phyloP scores from a whole-genome alignment of 2,797 vertebrate species.

The Hippocampus kuda region DNA sequence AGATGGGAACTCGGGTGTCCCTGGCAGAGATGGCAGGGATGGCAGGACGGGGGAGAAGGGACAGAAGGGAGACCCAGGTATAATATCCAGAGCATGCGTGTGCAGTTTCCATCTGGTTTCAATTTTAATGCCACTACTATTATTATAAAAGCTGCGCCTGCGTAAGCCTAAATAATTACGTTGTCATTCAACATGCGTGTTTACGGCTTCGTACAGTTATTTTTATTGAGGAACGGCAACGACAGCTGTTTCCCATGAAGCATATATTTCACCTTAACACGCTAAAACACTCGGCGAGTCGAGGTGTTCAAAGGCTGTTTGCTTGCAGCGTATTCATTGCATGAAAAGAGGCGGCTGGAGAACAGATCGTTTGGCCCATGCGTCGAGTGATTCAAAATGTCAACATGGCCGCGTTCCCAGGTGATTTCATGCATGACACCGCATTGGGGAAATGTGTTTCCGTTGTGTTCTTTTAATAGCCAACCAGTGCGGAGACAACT shows the following conservation, averaged over 20 bases:
- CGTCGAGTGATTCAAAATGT: slow-evolving; percentile 15
- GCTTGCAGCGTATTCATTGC: slow-evolving; percentile 17
- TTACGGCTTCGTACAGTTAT: neutral
- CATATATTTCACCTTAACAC: slow-evolving; percentile 4
- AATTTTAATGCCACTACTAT: neutral
- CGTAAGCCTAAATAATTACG: neutral
- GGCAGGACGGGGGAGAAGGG: slow-evolving; percentile 93
- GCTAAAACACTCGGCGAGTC: slow-evolving; percentile 7
- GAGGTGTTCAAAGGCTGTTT: slow-evolving; percentile 4
- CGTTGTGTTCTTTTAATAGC: slow-evolving; percentile 3
- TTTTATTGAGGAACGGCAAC: neutral
- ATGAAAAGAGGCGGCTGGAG: slow-evolving; percentile 3
- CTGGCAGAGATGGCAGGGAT: slow-evolving; percentile 95
- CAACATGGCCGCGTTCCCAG: slow-evolving; percentile 15
- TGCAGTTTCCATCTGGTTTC: neutral
- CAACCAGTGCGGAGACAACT: slow-evolving; percentile 3
- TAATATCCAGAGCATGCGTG: slow-evolving; percentile 7
- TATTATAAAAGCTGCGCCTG: neutral
- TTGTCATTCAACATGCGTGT: neutral
- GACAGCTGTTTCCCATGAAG: neutral
- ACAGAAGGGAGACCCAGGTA: slow-evolving; percentile 89
- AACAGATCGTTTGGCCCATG: slow-evolving; percentile 7
- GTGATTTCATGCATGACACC: slow-evolving; percentile 20
- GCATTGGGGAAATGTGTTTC: slow-evolving; percentile 17
- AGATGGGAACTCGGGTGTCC: slow-evolving; percentile 84